A percentile compares a stretch with the other conserved stretches of the same genome.
Conservation (phyloP, 2,797 vertebrate species). For the Fistularia commersonii region DNA sequence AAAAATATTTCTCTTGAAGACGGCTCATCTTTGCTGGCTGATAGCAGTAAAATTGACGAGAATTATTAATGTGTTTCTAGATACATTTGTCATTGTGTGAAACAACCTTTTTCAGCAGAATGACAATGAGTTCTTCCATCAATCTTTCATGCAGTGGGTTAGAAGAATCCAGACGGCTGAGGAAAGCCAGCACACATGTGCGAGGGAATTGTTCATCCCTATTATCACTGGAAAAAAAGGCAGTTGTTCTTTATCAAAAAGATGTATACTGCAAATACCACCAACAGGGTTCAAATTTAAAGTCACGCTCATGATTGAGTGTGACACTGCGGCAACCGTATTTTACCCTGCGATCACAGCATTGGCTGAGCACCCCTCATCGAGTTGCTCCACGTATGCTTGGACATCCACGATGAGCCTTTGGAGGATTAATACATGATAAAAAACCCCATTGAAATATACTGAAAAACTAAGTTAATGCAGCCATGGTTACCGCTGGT, state of each 20-base stretch:
- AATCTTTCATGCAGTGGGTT: conserved; percentile 75
- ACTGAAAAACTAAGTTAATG: background rate
- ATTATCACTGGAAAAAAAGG: conserved; percentile 74
- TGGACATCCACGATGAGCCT: conserved; percentile 90
- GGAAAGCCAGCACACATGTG: conserved; percentile 83
- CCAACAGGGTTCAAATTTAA: background rate
- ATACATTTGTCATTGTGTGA: background rate
- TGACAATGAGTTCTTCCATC: conserved; percentile 80
- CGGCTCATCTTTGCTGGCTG: too few species aligned
- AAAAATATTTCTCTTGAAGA: too few species aligned
- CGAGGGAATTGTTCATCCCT: conserved; percentile 88
- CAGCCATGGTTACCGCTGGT: conserved; percentile 81
- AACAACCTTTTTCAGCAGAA: conserved; percentile 84
- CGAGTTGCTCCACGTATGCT: conserved; percentile 84
- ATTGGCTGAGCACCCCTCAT: conserved; percentile 81
- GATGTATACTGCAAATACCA: too few species aligned
- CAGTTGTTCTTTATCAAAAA: background rate
- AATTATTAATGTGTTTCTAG: too few species aligned
- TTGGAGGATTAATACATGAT: conserved; percentile 10
- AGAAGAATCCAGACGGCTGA: conserved; percentile 80
- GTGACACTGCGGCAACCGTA: background rate
- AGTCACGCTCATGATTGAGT: background rate
- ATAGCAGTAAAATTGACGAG: too few species aligned
- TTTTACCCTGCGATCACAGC: conserved; percentile 75
- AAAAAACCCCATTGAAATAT: background rate